These are phyloP conservation scores for Atopsyche davidsoni DNA, from an alignment of 1,140 invertebrate genomes.

Conservation along the genomic window DNA sequence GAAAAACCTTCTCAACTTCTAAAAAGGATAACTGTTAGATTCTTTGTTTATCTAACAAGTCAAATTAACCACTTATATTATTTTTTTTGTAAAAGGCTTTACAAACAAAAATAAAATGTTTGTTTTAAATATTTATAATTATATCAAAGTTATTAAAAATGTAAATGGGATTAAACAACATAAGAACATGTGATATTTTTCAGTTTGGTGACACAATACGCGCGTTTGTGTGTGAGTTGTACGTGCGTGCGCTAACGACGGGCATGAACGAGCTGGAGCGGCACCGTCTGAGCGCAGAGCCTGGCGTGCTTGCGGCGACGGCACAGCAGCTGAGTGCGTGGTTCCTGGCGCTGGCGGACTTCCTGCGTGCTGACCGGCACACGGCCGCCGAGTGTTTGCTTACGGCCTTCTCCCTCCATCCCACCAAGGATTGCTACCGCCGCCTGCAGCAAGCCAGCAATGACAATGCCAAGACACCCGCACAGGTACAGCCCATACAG, in stretches of 20 bases:
- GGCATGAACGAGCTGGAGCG: constrained; percentile 71
- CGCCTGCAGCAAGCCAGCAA: constrained; percentile 32
- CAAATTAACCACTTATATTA: constrained; percentile 24
- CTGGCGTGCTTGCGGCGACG: constrained; percentile 14
- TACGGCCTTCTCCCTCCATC: constrained; percentile 45
- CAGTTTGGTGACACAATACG: constrained; percentile 57
- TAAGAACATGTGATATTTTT: no score
- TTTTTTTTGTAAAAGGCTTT: constrained; percentile 6
- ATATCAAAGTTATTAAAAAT: no score
- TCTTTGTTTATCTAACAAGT: constrained; percentile 31
- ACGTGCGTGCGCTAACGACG: constrained; percentile 64
- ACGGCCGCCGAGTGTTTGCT: constrained; percentile 40
- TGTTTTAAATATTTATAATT: no score
- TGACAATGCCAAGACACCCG: no score
- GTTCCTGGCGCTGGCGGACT: constrained; percentile 38
- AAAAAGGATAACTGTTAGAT: constrained; percentile 9
- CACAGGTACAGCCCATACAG: no score
- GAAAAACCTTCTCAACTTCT: no score
- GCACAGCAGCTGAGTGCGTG: constrained; percentile 36
- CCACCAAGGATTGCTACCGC: constrained; percentile 37
- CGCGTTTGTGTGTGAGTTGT: constrained; percentile 63
- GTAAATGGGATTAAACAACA: no score
- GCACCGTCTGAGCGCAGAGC: constrained; percentile 49
- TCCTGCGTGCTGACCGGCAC: constrained; percentile 33
- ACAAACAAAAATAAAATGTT: no score